Evolutionary conservation across 2,888 invertebrate species (phyloP), one percentile per base, ranked within the genome.

Genomic region (Scelioninae gen. 1): DNA sequence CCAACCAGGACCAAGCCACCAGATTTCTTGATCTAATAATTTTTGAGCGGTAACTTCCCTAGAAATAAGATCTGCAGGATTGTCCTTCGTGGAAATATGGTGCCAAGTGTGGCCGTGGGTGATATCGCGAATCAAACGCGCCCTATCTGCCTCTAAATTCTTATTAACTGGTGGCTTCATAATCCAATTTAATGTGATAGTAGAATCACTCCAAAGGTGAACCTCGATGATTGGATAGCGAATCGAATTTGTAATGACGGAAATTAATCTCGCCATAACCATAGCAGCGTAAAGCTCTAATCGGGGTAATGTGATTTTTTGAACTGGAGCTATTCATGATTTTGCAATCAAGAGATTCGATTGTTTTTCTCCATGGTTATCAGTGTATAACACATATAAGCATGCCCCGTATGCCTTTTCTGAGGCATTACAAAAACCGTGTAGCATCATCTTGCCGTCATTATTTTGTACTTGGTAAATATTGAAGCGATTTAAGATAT

Each of bases 401-500:
- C 55, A 56, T 0, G 55, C 55, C 1, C 34, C 55, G 9, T 56
- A 56, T 2, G 15, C 55, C 34, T 34, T 56, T 10, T 11, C 8
- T 1, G 55, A 56, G 8, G 55, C 55, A 56, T 56, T 34, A 2
- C 15, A 51, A n/a, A 62, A 89, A 0, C 85, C 87, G 29, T 86
- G 85, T 1, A 87, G 13, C 9, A 60, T 16, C 7, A 53, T 38
- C 55, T n/a, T 10, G 56, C 16, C n/a, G 65, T 53, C 45, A 9
- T 82, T 83, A 5, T 58, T 9, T 6, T 6, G 11, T 5, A 69
- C 31, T 0, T 5, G 9, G 8, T 5, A 43, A 15, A 29, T 11
- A 11, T 11, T 31, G n/a, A 29, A 34, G 7, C 43, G 31, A 53
- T 1, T 5, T n/a, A n/a, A 13, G 2, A 8, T 34, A 56, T 5